These are phyloP conservation scores for Andrena haemorrhoa DNA, from an alignment of 2,888 invertebrate genomes.

Conservation along the genomic window DNA sequence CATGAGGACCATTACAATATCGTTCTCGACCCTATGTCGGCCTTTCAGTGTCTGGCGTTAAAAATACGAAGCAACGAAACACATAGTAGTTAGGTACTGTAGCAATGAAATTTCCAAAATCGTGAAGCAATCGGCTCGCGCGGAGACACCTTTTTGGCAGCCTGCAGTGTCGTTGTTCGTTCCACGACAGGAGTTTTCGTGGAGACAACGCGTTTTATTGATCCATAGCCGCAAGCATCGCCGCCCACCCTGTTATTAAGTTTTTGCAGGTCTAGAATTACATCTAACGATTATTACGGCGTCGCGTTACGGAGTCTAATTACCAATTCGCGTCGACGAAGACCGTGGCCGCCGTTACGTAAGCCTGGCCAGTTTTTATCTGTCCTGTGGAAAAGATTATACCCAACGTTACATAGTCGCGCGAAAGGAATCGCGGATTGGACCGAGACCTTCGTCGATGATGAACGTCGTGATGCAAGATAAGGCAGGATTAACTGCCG, in stretches of 20 bases:
- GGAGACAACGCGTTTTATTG: constrained; percentile 69
- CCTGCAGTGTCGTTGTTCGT: too few species aligned
- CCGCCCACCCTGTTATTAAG: constrained; percentile 77
- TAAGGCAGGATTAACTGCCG: constrained; percentile 7
- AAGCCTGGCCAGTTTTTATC: constrained; percentile 32
- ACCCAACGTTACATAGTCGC: neutral
- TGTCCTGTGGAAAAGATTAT: constrained; percentile 21
- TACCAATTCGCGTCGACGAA: constrained; percentile 43
- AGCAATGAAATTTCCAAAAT: too few species aligned
- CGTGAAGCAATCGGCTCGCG: too few species aligned
- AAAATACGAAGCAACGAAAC: too few species aligned
- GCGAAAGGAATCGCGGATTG: constrained; percentile 3
- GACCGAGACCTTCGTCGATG: constrained; percentile 28
- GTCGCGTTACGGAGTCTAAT: constrained; percentile 75
- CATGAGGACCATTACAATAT: constrained; percentile 40
- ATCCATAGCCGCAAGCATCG: constrained; percentile 74
- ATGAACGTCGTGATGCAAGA: constrained; percentile 21
- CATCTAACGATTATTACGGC: constrained; percentile 78
- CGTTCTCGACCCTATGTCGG: constrained; percentile 5
- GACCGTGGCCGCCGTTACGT: constrained; percentile 35
- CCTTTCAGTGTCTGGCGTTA: too few species aligned
- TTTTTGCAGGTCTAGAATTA: constrained; percentile 80
- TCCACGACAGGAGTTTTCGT: neutral
- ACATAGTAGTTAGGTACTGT: too few species aligned
- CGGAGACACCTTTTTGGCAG: too few species aligned